These are phyloP conservation scores for Linnaemya tessellans DNA, from an alignment of 2,888 invertebrate species.

Conservation along the genomic window DNA sequence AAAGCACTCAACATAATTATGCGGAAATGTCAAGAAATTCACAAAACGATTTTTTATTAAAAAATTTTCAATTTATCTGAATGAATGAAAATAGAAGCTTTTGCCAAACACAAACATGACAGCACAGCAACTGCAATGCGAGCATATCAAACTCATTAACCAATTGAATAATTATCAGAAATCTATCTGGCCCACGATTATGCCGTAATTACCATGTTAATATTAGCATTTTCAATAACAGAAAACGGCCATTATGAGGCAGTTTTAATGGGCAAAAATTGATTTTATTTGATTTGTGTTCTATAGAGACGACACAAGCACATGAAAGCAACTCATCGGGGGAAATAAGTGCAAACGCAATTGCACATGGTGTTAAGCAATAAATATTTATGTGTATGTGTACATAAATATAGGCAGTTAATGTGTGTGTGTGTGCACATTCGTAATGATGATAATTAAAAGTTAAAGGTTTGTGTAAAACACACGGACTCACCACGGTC, in stretches of 20 bases:
- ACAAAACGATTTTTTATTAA: background rate
- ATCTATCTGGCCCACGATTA: slow-evolving; percentile 4
- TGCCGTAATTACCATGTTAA: slow-evolving; percentile 3
- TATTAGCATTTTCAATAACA: slow-evolving; percentile 5
- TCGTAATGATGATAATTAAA: no score
- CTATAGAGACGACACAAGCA: background rate
- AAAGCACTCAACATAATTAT: slow-evolving; percentile 45
- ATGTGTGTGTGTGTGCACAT: background rate
- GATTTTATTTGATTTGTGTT: slow-evolving; percentile 8
- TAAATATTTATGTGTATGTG: background rate
- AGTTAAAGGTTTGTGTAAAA: no score
- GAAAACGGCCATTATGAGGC: slow-evolving; percentile 2
- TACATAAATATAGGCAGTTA: no score
- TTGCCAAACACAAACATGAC: background rate
- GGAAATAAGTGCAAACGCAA: slow-evolving; percentile 28
- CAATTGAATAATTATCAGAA: slow-evolving; percentile 37
- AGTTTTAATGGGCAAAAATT: background rate
- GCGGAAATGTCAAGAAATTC: background rate
- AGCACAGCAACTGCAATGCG: background rate
- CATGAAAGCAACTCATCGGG: background rate
- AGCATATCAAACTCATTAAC: slow-evolving; percentile 5
- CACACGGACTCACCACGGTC: no score
- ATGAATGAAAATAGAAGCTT: background rate
- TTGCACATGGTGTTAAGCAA: slow-evolving; percentile 10
- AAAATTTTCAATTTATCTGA: background rate